phyloP scores from a whole-genome alignment of 1,140 invertebrate genomes.

The Ridgeia piscesae region DNA sequence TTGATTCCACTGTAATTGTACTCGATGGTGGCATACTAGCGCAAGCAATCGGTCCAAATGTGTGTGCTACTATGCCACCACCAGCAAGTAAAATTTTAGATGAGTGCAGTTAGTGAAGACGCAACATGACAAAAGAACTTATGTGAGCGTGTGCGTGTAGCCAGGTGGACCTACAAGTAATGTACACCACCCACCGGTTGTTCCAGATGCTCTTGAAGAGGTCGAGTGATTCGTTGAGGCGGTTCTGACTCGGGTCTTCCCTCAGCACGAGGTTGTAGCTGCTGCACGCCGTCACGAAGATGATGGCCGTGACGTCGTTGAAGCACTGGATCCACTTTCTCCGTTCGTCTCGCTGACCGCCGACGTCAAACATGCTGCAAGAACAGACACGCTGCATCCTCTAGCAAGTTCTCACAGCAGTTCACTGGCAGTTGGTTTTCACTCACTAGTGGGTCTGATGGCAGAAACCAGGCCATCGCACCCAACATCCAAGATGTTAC shows the following conservation, averaged over 20 bases:
- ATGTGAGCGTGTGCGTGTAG: too few species aligned
- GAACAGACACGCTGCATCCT: neutral
- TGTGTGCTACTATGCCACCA: too few species aligned
- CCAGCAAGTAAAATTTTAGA: neutral
- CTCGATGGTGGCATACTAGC: too few species aligned
- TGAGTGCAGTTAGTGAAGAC: too few species aligned
- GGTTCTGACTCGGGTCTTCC: conserved; percentile 96
- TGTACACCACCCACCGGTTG: conserved; percentile 81
- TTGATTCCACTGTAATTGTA: too few species aligned
- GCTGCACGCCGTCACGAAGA: conserved; percentile 96
- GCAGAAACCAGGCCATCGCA: neutral
- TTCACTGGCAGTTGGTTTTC: too few species aligned
- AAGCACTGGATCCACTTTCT: conserved; percentile 99
- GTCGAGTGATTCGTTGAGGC: conserved; percentile 92
- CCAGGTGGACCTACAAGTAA: too few species aligned
- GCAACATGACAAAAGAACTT: too few species aligned
- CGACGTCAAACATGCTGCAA: conserved; percentile 96
- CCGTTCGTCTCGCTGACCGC: conserved; percentile 94
- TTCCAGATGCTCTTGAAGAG: conserved; percentile 99
- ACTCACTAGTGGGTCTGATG: neutral
- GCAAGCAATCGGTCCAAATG: too few species aligned
- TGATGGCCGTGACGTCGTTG: conserved; percentile 98
- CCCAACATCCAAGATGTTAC: neutral
- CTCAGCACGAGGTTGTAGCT: conserved; percentile 98
- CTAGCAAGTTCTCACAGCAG: too few species aligned